Evolutionary conservation across 2,113 vertebrate genomes (phyloP), one percentile per base, ranked within the genome.

Genomic region (Poeciliopsis retropinna): DNA sequence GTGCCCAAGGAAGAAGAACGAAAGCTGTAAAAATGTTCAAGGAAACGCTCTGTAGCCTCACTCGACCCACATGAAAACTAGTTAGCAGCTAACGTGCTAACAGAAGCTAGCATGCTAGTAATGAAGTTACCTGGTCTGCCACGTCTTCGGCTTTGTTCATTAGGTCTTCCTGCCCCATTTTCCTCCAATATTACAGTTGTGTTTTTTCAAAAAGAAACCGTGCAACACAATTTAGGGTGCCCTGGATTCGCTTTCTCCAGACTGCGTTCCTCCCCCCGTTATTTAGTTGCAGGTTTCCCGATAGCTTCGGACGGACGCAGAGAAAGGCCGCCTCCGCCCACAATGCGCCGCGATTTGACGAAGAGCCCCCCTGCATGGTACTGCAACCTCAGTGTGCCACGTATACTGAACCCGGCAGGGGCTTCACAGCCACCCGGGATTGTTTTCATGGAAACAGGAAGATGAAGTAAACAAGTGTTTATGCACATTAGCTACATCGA

Each of bases 61-160:
- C 63, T 81, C 73, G 39, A 76, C 41, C 73, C 64, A 70, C 25
- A 10, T 25, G 51, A 32, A 51, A 78, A 75, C 72, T 76, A 64
- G 80, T 84, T 89, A 88, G 83, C 76, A 8, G 84, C 79, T 92
- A 90, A 2, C 79, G 62, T 71, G 85, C 90, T 92, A 88, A 64
- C 78, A 34, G 76, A 30, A 31, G 80, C 80, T 86, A 87, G 60
- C 72, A 68, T 14, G 88, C 87, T 84, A 71, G 51, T 61, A 79
- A 57, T 62, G 70, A 83, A 85, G 70, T 89, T 91, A 95, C 95
- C 95, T 95, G 94, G 78, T 95, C 95, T 61, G 94, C 93, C 92
- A 94, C 92, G 89, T 95, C 95, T 90, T 95, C 95, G 79, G 95
- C 95, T 31, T 92, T 92, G 80, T 81, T 95, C 93, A 95, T 95